Evolutionary conservation across 2,888 invertebrate genomes (phyloP), one percentile per base, ranked within the genome.

Genomic region (Hanleya hanleyi): DNA sequence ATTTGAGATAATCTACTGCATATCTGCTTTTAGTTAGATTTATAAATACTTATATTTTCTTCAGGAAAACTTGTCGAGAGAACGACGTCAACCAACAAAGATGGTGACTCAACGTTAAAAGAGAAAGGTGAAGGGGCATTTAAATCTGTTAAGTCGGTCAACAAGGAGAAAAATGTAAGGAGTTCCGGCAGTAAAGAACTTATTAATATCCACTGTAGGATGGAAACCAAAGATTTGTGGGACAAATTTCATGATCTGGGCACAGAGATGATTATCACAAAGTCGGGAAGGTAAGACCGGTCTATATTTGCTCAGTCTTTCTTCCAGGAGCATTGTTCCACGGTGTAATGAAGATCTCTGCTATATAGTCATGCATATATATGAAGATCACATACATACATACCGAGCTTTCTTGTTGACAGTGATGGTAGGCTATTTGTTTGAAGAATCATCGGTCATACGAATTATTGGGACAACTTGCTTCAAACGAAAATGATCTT

Each of bases 241-340:
- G 96, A 96, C 91, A 97, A 97, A 91, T 97, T 97, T 92, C 86
- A 88, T 83, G 90, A 91, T 84, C 92, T 97, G 81, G 96, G 96
- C 81, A 97, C 97, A 3, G 97, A 97, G 92, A 97, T 97, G 97
- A 97, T 97, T 89, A 97, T 97, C 91, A 97, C 97, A 35, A 97
- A 97, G 92, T 96, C 96, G 87, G 97, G 97, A 91, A 95, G 97
- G 97, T 97, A 91, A 93, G 57, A 29, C 29, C 1, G n/a, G n/a
- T n/a, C n/a, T n/a, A n/a, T n/a, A n/a, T n/a, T n/a, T n/a, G n/a
- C n/a, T n/a, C n/a, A n/a, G n/a, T n/a, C n/a, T n/a, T n/a, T n/a
- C n/a, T n/a, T n/a, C n/a, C n/a, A n/a, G n/a, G n/a, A n/a, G n/a
- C n/a, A n/a, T n/a, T n/a, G n/a, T n/a, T n/a, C n/a, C n/a, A n/a